These are phyloP conservation scores for Oplegnathus fasciatus DNA, from an alignment of 2,113 vertebrate species.

Conservation along the genomic window DNA sequence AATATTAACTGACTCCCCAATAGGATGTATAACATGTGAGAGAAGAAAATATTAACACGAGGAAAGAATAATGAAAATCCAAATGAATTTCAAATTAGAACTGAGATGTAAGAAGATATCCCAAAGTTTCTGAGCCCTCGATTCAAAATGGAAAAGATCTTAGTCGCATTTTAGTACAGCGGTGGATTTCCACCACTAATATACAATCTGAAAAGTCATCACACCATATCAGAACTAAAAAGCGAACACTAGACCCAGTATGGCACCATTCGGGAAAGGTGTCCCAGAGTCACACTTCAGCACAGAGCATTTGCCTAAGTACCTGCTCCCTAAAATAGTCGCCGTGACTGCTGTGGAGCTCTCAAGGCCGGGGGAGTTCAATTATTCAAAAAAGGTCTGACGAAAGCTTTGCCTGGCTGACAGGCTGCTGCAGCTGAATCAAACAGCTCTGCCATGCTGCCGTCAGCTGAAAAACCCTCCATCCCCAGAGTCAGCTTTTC, in stretches of 20 bases:
- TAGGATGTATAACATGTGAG: neutral
- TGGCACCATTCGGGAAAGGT: conserved; percentile 9
- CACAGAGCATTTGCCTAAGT: conserved; percentile 38
- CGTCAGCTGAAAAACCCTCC: conserved; percentile 65
- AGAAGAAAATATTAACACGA: neutral
- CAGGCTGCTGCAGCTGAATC: conserved; percentile 69
- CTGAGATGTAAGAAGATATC: neutral
- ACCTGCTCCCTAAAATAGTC: conserved; percentile 64
- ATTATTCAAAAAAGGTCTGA: conserved; percentile 75
- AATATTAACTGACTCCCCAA: neutral
- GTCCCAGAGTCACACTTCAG: conserved; percentile 52
- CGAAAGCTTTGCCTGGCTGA: conserved; percentile 56
- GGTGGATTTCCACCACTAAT: neutral
- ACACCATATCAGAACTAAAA: conserved; percentile 14
- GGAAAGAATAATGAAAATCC: neutral
- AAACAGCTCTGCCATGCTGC: conserved; percentile 57
- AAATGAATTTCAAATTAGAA: neutral
- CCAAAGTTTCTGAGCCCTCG: neutral
- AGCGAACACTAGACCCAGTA: neutral
- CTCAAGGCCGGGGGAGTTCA: conserved; percentile 53
- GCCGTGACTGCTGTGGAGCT: conserved; percentile 31
- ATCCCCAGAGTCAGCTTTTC: conserved; percentile 68
- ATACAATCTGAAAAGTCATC: conserved; percentile 1
- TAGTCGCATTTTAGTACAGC: neutral
- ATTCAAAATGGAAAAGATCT: neutral